A percentile compares a stretch with the other conserved stretches of the same genome.
Evolutionary conservation across 1,140 invertebrate genomes (phyloP).

Genomic region (Diachasmimorpha longicaudata): DNA sequence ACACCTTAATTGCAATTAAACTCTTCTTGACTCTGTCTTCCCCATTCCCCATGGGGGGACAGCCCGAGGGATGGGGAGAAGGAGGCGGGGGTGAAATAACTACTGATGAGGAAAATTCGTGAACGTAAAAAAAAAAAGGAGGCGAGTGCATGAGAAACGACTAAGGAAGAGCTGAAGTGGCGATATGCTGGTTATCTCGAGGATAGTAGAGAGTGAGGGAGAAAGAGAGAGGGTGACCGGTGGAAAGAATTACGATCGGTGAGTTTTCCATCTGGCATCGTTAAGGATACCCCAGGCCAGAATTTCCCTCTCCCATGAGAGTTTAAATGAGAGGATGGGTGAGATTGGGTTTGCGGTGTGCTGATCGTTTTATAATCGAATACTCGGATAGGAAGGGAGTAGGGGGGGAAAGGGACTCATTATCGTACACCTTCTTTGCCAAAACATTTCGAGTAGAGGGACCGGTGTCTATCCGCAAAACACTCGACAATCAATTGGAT

Average conservation of each 20-base stretch:
- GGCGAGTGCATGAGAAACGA: not conserved
- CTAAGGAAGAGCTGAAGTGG: constrained; percentile 19
- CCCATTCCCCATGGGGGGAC: no score
- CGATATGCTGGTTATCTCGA: not conserved
- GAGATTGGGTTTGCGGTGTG: not conserved
- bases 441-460: not conserved
- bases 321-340: not conserved
- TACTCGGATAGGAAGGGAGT: not conserved
- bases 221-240: not conserved
- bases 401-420: constrained; percentile 14
- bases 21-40: not conserved
- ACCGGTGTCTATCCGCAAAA: constrained; percentile 14
- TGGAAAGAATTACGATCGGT: constrained; percentile 24
- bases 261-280: constrained; percentile 28
- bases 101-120: constrained; percentile 8
- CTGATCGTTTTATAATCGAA: constrained; percentile 31
- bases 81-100: constrained; percentile 7
- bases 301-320: constrained; percentile 3
- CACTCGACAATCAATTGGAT: constrained; percentile 24
- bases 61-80: no score
- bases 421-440: constrained; percentile 13
- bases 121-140: not conserved
- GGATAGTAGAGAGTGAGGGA: not conserved
- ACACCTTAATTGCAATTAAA: not conserved
- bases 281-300: constrained; percentile 19